Conservation (phyloP, 2,888 invertebrate species). For the Caenorhabditis doughertyi region DNA sequence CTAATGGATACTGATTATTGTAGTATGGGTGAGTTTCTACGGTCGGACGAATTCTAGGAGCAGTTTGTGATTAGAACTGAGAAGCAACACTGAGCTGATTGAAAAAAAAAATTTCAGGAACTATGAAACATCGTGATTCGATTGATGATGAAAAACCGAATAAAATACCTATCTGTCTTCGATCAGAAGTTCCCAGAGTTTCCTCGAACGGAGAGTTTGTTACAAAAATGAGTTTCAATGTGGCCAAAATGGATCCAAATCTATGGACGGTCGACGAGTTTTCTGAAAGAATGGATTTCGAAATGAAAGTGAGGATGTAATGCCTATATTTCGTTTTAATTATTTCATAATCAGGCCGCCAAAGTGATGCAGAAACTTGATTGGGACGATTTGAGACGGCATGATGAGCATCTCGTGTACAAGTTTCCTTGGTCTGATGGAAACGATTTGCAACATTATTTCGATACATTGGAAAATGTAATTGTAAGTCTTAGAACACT, state of each 20-base stretch:
- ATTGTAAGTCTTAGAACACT: no score
- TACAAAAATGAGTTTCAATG: conserved; percentile 1
- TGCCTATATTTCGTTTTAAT: neutral
- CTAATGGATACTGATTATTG: neutral
- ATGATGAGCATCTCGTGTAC: neutral
- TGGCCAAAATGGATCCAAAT: neutral
- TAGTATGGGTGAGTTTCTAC: neutral
- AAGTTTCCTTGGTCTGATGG: neutral
- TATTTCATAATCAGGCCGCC: neutral
- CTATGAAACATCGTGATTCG: neutral
- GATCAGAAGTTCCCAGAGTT: conserved; percentile 23
- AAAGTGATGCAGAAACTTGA: neutral
- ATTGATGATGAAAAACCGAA: neutral
- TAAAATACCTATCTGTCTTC: neutral
- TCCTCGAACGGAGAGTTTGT: neutral
- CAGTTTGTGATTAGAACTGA: no score
- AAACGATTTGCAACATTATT: conserved; percentile 3
- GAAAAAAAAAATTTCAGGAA: no score
- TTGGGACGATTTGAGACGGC: neutral
- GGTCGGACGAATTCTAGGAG: neutral
- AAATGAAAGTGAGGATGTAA: neutral
- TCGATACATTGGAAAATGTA: neutral
- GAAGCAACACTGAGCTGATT: no score
- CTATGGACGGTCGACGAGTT: neutral
- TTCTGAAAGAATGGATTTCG: neutral